phyloP scores from a whole-genome alignment of 1,140 invertebrate genomes.

The Pseudomyrmex gracilis region DNA sequence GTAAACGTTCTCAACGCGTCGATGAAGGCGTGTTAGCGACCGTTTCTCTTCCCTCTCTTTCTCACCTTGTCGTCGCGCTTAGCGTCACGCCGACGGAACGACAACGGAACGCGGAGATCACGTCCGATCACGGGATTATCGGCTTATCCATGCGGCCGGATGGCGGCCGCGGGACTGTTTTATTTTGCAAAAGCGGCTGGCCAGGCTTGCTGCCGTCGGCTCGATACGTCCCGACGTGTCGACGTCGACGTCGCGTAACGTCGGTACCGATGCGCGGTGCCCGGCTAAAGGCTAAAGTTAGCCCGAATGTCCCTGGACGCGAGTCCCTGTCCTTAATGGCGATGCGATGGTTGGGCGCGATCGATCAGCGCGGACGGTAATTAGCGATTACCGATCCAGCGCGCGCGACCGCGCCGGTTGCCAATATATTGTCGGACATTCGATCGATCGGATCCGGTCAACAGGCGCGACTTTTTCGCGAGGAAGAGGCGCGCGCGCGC shows the following conservation, averaged over 20 bases:
- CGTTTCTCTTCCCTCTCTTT: slow-evolving; percentile 17
- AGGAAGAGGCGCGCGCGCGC: neutral
- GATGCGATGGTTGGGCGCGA: slow-evolving; percentile 69
- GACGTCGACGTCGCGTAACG: slow-evolving; percentile 62
- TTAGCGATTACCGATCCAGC: slow-evolving; percentile 74
- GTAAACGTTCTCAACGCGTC: slow-evolving; percentile 26
- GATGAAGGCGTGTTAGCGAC: slow-evolving; percentile 10
- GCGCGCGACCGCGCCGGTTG: neutral
- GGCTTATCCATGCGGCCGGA: slow-evolving; percentile 79
- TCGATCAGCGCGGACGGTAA: slow-evolving; percentile 80
- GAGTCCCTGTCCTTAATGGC: slow-evolving; percentile 80
- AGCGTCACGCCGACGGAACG: neutral
- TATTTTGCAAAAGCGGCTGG: slow-evolving; percentile 78
- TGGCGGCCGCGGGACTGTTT: slow-evolving; percentile 79
- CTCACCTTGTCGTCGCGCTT: neutral
- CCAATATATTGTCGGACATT: slow-evolving; percentile 39
- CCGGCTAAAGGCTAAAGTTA: slow-evolving; percentile 84
- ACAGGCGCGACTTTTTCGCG: slow-evolving; percentile 64
- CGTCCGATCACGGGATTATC: slow-evolving; percentile 74
- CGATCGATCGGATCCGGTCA: slow-evolving; percentile 65
- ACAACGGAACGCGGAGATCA: slow-evolving; percentile 27
- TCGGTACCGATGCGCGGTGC: slow-evolving; percentile 24
- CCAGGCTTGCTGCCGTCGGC: slow-evolving; percentile 69
- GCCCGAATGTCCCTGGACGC: slow-evolving; percentile 83
- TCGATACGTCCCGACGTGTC: slow-evolving; percentile 69